Conservation (phyloP, 2,888 invertebrate genomes). For the Sinodicranocentrus sp. region DNA sequence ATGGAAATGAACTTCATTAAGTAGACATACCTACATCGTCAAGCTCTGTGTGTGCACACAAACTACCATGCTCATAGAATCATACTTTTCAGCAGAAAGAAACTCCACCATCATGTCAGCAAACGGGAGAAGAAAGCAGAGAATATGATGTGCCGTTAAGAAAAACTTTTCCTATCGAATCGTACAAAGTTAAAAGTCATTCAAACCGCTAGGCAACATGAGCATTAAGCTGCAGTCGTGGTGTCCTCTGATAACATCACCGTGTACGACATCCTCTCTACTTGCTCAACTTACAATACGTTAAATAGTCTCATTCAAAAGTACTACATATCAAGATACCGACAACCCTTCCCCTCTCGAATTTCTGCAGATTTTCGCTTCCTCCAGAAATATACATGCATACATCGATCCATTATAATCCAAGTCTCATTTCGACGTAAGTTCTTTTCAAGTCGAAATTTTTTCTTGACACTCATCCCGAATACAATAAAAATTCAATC, state of each 20-base stretch:
- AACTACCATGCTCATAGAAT: not conserved
- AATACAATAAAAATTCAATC: too few relatives aligned
- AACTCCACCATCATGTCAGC: not conserved
- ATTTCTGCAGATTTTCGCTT: too few relatives aligned
- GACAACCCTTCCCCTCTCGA: not conserved
- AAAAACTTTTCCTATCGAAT: constrained; percentile 42
- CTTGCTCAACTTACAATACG: not conserved
- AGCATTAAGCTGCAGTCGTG: not conserved
- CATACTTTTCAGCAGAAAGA: not conserved
- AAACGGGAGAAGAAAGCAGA: not conserved
- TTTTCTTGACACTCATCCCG: too few relatives aligned
- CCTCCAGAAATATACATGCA: not conserved
- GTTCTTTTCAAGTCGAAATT: too few relatives aligned
- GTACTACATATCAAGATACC: not conserved
- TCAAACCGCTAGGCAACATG: constrained; percentile 1
- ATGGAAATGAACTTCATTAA: constrained; percentile 56
- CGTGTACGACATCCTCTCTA: not conserved
- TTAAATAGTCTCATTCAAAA: not conserved
- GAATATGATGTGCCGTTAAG: not conserved
- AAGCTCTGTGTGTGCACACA: not conserved
- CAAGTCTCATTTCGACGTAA: too few relatives aligned
- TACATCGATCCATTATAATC: constrained; percentile 7
- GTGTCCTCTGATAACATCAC: not conserved
- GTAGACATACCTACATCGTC: not conserved
- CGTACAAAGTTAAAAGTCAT: constrained; percentile 32